Base-by-base conservation (phyloP, 2,113 vertebrate species). In the Burhinus oedicnemus region DNA sequence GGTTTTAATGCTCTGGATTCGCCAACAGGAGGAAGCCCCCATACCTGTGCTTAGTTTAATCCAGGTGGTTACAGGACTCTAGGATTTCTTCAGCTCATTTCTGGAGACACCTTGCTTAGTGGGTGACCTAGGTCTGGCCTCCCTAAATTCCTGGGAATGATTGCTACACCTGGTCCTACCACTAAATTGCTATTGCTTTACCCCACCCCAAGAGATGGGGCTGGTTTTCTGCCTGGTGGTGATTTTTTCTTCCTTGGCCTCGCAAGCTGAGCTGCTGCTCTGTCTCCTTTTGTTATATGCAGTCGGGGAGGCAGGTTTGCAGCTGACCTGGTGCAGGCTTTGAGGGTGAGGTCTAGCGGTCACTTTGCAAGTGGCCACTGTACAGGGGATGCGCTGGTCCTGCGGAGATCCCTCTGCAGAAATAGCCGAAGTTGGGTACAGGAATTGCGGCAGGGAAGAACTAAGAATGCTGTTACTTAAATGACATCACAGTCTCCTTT, bases 321-420 rank as follows among this genome's bases (percentile, higher is more conserved):
- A 83, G 71, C 71, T 92, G 68, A 27, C 12, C 22, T n/a, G 40
- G 29, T 77, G 62, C 44, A 27, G 38, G 54, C 38, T 69, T 69
- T 2, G 1, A 68, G 77, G 40, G 14, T 0, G 0, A 81, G 82
- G 47, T 87, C 58, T 69, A n/a, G 82, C 4, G 4, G 25, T 62
- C 2, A 3, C 42, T 94, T 75, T 78, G 55, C 22, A 62, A 52
- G 38, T 27, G 21, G 49, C 36, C 12, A 3, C 54, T 47, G 12
- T 20, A 11, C 17, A 16, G 38, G 45, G 49, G 16, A 34, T 4
- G 0, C 1, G 6, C 26, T 51, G n/a, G n/a, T 60, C 34, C 74
- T 60, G 52, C 16, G 5, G 71, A 66, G 21, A 36, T 61, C 11
- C 9, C 30, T 42, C 57, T 87, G 57, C 17, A 76, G 30, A 68